phyloP scores from a whole-genome alignment of 2,888 invertebrate genomes.

The Margaritifera margaritifera region DNA sequence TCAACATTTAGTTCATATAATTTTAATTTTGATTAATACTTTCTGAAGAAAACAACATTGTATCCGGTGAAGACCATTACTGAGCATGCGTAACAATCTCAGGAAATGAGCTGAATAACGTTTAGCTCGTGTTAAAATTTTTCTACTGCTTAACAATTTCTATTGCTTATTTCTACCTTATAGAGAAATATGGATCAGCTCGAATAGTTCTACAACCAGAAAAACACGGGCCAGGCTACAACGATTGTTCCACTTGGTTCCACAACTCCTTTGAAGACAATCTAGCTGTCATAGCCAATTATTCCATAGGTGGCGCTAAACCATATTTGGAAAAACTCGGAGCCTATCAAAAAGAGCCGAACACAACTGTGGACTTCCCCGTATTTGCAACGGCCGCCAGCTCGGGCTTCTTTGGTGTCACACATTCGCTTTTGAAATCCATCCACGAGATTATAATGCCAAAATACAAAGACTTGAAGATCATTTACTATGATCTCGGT shows the following conservation, averaged over 20 bases:
- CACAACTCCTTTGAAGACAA: slow-evolving; percentile 15
- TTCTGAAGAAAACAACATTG: no score
- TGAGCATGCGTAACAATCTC: no score
- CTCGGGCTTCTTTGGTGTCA: slow-evolving; percentile 5
- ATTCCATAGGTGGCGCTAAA: slow-evolving; percentile 18
- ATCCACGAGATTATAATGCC: slow-evolving; percentile 6
- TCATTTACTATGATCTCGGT: slow-evolving; percentile 23
- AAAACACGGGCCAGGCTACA: no score
- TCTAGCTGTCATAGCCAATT: slow-evolving; percentile 13
- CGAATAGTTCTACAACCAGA: no score
- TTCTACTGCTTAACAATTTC: no score
- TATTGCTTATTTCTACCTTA: no score
- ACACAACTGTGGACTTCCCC: slow-evolving; percentile 9
- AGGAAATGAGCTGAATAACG: no score
- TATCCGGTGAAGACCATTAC: no score
- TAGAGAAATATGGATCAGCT: no score
- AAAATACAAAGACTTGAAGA: slow-evolving; percentile 11
- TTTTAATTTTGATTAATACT: no score
- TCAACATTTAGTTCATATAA: no score
- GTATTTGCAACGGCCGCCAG: slow-evolving; percentile 5
- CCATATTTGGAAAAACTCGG: slow-evolving; percentile 14
- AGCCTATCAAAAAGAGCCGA: slow-evolving; percentile 3
- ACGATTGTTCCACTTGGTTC: slow-evolving; percentile 18
- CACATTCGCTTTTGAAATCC: slow-evolving; percentile 8
- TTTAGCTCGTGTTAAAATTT: no score